Conservation (phyloP, 2,113 vertebrate genomes). For the Lampris megalopsis region DNA sequence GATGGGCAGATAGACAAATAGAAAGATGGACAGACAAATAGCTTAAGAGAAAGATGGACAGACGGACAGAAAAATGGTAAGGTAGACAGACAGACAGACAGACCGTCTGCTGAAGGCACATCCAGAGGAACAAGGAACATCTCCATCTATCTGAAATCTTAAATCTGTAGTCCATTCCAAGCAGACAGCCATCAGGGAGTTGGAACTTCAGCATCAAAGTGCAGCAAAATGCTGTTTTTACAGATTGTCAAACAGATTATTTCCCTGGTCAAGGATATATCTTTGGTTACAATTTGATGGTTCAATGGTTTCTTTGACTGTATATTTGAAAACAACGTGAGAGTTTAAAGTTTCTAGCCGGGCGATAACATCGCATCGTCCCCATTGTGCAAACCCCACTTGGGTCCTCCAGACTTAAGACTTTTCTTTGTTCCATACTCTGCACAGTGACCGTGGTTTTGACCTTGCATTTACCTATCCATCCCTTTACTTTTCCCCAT, state of each 20-base stretch:
- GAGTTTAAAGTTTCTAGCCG: background rate
- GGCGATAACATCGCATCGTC: conserved; percentile 17
- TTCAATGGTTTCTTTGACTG: background rate
- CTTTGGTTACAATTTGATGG: background rate
- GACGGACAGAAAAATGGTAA: background rate
- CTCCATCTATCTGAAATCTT: no score
- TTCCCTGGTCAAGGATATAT: background rate
- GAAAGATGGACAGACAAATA: background rate
- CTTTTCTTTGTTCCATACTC: conserved; percentile 32
- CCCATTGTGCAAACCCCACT: conserved; percentile 35
- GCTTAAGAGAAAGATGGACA: conserved; percentile 18
- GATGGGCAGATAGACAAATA: conserved; percentile 12
- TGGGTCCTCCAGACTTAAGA: conserved; percentile 5
- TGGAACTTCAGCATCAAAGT: background rate
- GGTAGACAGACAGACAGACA: no score
- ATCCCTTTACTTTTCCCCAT: conserved; percentile 63
- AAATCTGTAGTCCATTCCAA: background rate
- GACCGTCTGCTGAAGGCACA: no score
- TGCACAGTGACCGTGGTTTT: conserved; percentile 45
- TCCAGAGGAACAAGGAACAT: no score
- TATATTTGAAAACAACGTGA: conserved; percentile 23
- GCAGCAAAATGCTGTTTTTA: background rate
- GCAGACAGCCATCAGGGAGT: background rate
- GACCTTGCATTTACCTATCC: conserved; percentile 53
- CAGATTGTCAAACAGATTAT: background rate